Percentiles rank a stretch among this genome's conserved stretches.
Evolutionary conservation across 1,140 invertebrate genomes (phyloP).

Genomic region (Diachasmimorpha longicaudata): DNA sequence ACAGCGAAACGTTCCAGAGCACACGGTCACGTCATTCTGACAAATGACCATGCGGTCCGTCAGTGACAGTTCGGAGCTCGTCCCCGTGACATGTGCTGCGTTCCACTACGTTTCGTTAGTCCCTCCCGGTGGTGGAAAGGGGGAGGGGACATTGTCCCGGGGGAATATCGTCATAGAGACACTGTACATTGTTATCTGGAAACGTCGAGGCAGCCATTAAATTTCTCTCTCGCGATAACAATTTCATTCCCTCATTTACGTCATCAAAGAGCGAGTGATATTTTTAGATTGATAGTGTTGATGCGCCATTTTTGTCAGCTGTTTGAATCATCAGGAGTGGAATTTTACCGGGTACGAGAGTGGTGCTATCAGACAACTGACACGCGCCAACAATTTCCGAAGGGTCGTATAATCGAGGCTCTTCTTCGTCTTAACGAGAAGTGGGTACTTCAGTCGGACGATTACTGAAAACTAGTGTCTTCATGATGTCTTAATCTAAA

Average conservation of each 20-base stretch:
- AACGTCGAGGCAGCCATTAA: slow-evolving; percentile 22
- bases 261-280: background rate
- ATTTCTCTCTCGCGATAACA: slow-evolving; percentile 35
- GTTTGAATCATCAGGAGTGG: background rate
- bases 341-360: background rate
- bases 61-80: slow-evolving; percentile 53
- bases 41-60: slow-evolving; percentile 54
- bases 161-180: slow-evolving; percentile 30
- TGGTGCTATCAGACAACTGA: background rate
- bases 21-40: slow-evolving; percentile 48
- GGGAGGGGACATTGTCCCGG: background rate
- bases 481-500: background rate
- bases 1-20: slow-evolving; percentile 9
- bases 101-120: slow-evolving; percentile 20
- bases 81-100: slow-evolving; percentile 38
- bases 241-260: slow-evolving; percentile 29
- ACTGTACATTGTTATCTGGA: slow-evolving; percentile 36
- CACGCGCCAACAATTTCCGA: background rate
- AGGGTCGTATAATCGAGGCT: background rate
- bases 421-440: background rate
- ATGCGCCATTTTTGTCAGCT: background rate
- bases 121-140: background rate
- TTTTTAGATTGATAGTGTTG: background rate
- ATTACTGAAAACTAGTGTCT: background rate
- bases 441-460: background rate